A percentile compares a stretch with the other conserved stretches of the same genome.
Conservation (phyloP, 1,140 invertebrate genomes). For the Drosophila burlai region DNA sequence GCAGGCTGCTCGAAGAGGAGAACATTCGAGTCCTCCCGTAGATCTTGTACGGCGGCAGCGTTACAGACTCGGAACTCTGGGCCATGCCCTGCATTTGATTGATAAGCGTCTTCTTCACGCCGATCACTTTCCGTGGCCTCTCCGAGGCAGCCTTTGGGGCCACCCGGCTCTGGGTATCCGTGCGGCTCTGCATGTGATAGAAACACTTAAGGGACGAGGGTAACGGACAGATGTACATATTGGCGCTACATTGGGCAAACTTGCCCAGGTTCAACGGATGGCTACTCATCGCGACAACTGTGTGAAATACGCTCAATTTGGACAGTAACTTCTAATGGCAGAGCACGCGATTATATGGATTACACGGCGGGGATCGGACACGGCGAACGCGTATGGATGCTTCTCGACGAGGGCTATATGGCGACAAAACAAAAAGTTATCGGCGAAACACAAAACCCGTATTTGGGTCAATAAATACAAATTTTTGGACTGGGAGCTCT, state of each 20-base stretch:
- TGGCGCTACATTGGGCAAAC: constrained; percentile 16
- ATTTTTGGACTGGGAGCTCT: constrained; percentile 33
- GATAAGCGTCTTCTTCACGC: constrained; percentile 54
- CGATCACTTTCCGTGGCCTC: constrained; percentile 42
- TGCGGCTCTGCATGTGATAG: not conserved
- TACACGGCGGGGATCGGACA: not conserved
- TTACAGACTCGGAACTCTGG: not conserved
- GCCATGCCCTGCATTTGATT: constrained; percentile 61
- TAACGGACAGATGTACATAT: not conserved
- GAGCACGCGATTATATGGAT: not conserved
- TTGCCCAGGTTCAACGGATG: constrained; percentile 16
- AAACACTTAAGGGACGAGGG: not conserved
- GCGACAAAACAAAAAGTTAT: not conserved
- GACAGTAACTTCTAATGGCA: not conserved
- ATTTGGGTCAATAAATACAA: constrained; percentile 6
- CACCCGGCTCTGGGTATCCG: no score
- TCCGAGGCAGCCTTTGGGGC: not conserved
- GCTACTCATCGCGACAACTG: constrained; percentile 14
- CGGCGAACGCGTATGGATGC: not conserved
- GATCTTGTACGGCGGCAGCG: constrained; percentile 34
- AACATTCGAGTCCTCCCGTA: constrained; percentile 46
- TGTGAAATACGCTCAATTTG: constrained; percentile 17
- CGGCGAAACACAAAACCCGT: constrained; percentile 3
- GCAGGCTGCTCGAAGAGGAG: constrained; percentile 39
- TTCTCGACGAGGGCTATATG: constrained; percentile 8